Percentiles rank a stretch among this genome's conserved stretches.
phyloP scores from a whole-genome alignment of 2,888 invertebrate genomes.

The Perizoma affinitatum region DNA sequence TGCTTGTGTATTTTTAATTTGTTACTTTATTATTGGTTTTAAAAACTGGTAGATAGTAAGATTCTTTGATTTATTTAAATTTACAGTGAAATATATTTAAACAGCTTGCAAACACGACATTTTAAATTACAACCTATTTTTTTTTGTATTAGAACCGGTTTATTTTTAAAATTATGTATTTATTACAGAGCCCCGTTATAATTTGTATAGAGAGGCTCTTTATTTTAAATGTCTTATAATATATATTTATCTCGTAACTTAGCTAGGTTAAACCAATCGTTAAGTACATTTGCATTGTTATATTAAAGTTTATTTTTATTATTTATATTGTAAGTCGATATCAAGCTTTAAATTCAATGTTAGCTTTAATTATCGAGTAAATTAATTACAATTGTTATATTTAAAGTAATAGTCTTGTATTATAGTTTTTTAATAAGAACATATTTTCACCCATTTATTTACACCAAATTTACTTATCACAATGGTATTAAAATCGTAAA shows the following conservation, averaged over 20 bases:
- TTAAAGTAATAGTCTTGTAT: conserved; percentile 45
- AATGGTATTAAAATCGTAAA: conserved; percentile 33
- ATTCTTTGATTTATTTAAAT: too few relatives aligned
- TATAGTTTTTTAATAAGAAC: conserved; percentile 31
- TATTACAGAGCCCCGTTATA: too few relatives aligned
- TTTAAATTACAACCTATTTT: too few relatives aligned
- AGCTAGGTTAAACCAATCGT: conserved; percentile 30
- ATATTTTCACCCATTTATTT: conserved; percentile 40
- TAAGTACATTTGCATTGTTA: conserved; percentile 27
- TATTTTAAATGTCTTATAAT: conserved; percentile 3
- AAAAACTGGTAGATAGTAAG: too few relatives aligned
- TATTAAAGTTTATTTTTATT: conserved; percentile 30
- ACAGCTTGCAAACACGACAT: too few relatives aligned
- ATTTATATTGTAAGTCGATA: conserved; percentile 66
- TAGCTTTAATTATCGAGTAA: conserved; percentile 81
- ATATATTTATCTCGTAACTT: conserved; percentile 12
- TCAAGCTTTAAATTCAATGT: conserved; percentile 83
- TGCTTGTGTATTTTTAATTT: conserved; percentile 29
- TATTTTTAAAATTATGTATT: too few relatives aligned
- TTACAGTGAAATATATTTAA: too few relatives aligned
- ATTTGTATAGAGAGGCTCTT: too few relatives aligned
- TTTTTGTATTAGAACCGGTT: too few relatives aligned
- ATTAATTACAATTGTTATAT: conserved; percentile 55
- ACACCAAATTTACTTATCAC: conserved; percentile 50
- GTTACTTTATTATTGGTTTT: too few relatives aligned